Conservation (phyloP, 64 coral and sea anemone species). For the Pachyseris speciosa region DNA sequence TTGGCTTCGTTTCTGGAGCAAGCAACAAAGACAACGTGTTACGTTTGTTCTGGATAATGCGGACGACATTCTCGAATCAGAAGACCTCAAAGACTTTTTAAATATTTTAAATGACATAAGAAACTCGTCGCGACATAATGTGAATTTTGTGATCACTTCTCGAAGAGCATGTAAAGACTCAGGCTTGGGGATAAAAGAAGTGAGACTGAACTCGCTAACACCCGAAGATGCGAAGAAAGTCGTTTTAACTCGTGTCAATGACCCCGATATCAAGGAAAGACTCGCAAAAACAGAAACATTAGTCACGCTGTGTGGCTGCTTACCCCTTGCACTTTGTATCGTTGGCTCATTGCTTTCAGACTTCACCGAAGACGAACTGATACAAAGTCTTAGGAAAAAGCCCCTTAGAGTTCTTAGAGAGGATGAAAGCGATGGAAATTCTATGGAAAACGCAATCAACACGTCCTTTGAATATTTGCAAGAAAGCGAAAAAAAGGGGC, state of each 20-base stretch:
- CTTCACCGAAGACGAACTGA: conserved; percentile 24
- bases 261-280: background rate
- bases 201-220: background rate
- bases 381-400: background rate
- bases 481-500: background rate
- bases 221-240: background rate
- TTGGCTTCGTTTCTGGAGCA: conserved; percentile 53
- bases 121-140: background rate
- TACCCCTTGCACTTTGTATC: conserved; percentile 55
- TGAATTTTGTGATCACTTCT: conserved; percentile 52
- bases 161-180: conserved; percentile 1
- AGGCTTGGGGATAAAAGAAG: background rate
- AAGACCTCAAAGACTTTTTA: background rate
- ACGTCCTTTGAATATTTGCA: conserved; percentile 30
- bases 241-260: background rate
- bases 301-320: conserved; percentile 28
- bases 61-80: conserved; percentile 31
- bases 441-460: conserved; percentile 32
- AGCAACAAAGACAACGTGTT: background rate
- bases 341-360: conserved; percentile 42
- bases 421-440: conserved; percentile 1
- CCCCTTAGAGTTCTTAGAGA: conserved; percentile 6
- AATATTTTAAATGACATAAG: conserved; percentile 55
- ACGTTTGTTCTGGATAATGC: conserved; percentile 50
- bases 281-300: background rate